Conservation (phyloP, 2,113 vertebrate species). For the Ceyx melanurus region DNA sequence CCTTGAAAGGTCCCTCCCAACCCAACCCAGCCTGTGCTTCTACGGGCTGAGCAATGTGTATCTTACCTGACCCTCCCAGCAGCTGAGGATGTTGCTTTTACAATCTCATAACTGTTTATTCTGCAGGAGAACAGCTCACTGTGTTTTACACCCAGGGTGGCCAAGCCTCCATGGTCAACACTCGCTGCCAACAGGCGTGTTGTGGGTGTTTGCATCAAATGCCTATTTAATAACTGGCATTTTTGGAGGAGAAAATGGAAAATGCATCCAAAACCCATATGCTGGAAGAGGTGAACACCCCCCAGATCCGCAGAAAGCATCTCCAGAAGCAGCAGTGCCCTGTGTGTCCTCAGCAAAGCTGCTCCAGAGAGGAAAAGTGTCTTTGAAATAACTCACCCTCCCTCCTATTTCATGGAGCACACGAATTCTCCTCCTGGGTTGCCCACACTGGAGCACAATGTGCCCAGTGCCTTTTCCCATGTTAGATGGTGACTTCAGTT, state of each 20-base stretch:
- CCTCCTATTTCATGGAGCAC: neutral
- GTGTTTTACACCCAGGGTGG: conserved; percentile 74
- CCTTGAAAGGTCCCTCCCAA: neutral
- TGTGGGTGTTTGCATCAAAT: conserved; percentile 79
- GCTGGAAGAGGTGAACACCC: conserved; percentile 73
- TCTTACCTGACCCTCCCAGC: too few species aligned
- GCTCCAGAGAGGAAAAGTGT: neutral
- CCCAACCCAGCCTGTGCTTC: neutral
- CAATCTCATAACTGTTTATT: fast-evolving
- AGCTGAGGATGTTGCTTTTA: fast-evolving
- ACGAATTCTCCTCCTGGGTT: neutral
- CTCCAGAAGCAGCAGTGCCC: fast-evolving
- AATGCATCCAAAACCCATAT: conserved; percentile 75
- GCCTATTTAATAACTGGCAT: conserved; percentile 85
- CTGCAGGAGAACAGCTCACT: conserved; percentile 73
- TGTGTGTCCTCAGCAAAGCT: neutral
- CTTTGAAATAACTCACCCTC: too few species aligned
- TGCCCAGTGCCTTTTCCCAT: neutral
- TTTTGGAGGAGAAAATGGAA: conserved; percentile 78
- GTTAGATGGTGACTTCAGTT: neutral
- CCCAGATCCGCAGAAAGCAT: neutral
- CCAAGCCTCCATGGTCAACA: conserved; percentile 71
- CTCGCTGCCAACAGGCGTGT: conserved; percentile 78
- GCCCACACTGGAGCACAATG: fast-evolving
- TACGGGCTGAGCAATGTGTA: fast-evolving